Conservation (phyloP, 2,113 vertebrate species). For the Datnioides undecimradiatus region DNA sequence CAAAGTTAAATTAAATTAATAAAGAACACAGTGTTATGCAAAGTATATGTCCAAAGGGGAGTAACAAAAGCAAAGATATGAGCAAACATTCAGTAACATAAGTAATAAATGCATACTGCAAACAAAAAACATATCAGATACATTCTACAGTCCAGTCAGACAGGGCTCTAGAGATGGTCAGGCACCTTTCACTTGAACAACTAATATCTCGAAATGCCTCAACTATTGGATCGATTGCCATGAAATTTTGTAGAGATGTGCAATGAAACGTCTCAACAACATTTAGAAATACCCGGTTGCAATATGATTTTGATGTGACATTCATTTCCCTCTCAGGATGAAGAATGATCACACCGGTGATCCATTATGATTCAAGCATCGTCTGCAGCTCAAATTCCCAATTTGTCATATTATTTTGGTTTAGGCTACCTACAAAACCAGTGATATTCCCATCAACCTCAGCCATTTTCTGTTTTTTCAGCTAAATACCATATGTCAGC, state of each 20-base stretch:
- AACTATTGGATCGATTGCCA: neutral
- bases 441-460: too few species aligned
- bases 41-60: neutral
- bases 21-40: neutral
- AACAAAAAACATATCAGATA: too few species aligned
- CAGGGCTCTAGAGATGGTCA: neutral
- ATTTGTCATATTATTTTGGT: too few species aligned
- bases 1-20: neutral
- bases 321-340: neutral
- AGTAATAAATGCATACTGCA: too few species aligned
- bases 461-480: too few species aligned
- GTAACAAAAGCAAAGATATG: neutral
- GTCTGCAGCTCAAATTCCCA: too few species aligned
- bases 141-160: neutral
- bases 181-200: neutral
- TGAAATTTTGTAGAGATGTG: neutral
- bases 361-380: too few species aligned
- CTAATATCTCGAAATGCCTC: too few species aligned
- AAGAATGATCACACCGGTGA: too few species aligned
- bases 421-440: too few species aligned
- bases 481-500: too few species aligned
- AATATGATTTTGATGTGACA: neutral
- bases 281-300: neutral
- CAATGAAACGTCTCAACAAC: neutral
- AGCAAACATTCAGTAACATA: neutral